Conservation (phyloP, 64 coral and sea anemone genomes). For the Astreopora myriophthalma region DNA sequence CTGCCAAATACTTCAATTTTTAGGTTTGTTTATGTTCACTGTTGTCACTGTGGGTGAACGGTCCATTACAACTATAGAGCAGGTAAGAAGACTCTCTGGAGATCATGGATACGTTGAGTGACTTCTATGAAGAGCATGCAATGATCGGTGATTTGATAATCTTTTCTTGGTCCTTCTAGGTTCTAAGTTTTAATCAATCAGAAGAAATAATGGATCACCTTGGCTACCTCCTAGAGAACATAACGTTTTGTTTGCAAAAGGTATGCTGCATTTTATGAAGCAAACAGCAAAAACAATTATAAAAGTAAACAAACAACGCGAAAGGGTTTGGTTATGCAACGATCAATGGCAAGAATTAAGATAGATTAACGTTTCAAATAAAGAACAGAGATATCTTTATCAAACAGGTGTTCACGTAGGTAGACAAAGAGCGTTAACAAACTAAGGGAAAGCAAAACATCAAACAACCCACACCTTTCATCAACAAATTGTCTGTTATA, state of each 20-base stretch:
- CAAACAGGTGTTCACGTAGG: too few relatives aligned
- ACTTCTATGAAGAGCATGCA: background rate
- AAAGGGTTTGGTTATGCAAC: too few relatives aligned
- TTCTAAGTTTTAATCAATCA: background rate
- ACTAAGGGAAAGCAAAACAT: too few relatives aligned
- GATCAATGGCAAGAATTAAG: too few relatives aligned
- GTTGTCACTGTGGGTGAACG: conserved; percentile 41
- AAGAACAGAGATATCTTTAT: too few relatives aligned
- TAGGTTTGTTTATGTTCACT: conserved; percentile 56
- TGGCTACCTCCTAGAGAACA: conserved; percentile 30
- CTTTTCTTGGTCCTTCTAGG: background rate
- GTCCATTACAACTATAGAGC: conserved; percentile 14
- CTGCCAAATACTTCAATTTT: background rate
- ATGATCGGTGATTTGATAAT: background rate
- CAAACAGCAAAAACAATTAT: background rate
- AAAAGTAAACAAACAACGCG: background rate
- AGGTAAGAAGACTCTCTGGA: background rate
- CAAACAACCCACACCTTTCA: too few relatives aligned
- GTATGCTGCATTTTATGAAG: background rate
- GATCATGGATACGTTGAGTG: background rate
- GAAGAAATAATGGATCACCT: conserved; percentile 49
- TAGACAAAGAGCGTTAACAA: too few relatives aligned
- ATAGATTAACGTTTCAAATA: too few relatives aligned
- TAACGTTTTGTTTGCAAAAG: conserved; percentile 43
- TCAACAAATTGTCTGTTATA: too few relatives aligned